Base-by-base conservation (phyloP, 2,797 vertebrate genomes). In the Natrix natrix region DNA sequence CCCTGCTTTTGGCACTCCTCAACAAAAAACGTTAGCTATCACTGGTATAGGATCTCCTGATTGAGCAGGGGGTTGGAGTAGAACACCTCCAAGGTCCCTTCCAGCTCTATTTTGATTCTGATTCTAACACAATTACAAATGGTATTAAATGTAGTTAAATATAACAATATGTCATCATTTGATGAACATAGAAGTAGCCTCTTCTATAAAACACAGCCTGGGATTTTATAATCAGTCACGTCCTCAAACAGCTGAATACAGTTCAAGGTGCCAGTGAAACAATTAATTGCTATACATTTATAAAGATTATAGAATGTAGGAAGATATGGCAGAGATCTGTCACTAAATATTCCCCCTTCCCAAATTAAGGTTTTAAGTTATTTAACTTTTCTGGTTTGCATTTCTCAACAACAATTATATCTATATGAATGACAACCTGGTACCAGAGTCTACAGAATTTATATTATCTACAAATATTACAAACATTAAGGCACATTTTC, bases 401-500 rank as follows among this genome's bases (percentile, higher is more conserved):
- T 32, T 5, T 26, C 63, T 37, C 26, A 61, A 1, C 59, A 7
- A 16, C 54, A 91, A 54, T 48, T 60, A 24, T 54, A 2, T 56
- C 17, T 78, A 10, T 14, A 54, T 26, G 28, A 22, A 52, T 83
- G 43, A 28, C 17, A 55, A 24, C 14, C 37, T 61, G 60, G 32
- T 55, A 91, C 24, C 32, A 28, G 32, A 86, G 32, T 7, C 55
- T 88, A 24, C 2, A 59, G 17, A 57, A 37, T 59, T 88, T 57
- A 32, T 60, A 48, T 86, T 90, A 48, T 63, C 55, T 95, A 78
- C 87, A 95, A 94, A 92, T 86, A 95, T 12, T 94, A 55, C 52
- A 87, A 11, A 14, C 48, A 24, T 92, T 96, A 56, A 26, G 59
- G 26, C n/a, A 37, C n/a, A 22, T 88, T 88, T 88, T 88, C 26